Evolutionary conservation across 1,140 invertebrate genomes (phyloP), one percentile per base, ranked within the genome.

Genomic region (Onthophagus taurus): DNA sequence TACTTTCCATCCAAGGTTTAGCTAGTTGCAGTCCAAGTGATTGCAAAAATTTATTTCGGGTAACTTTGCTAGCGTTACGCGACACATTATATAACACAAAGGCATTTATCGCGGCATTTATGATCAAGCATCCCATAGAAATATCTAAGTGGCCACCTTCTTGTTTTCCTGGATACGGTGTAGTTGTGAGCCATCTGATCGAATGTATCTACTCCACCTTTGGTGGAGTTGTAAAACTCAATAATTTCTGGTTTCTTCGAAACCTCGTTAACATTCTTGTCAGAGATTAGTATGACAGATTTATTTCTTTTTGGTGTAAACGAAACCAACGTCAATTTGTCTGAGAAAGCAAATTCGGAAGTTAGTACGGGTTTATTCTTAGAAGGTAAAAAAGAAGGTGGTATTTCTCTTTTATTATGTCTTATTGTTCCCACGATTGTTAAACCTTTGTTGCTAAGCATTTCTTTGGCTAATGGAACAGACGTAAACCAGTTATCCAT

Each of bases 141-240:
- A 29, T 29, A 29, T 29, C 39, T 16, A 8, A 42, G 16, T 23
- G 39, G 26, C 26, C 26, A 42, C 20, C 39, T 31, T 33, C 30
- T 26, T 9, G 29, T 19, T 3, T 43, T 43, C 17, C 30, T 43
- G 7, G 41, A 21, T 7, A 31, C 41, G 11, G 41, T 30, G 17
- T 31, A 17, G 16, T 13, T 20, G 13, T 43, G 41, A 20, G 24
- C 31, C 8, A 43, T 26, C 19, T 33, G 41, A 23, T 43, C 39
- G 29, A 17, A 43, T 11, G 30, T 43, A 16, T 43, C 41, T 29
- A 29, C 66, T n/a, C 59, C 65, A 18, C 65, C 64, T 61, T 67
- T 70, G 20, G 65, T 66, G 18, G 47, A 33, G 44, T 72, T 68
- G 47, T 71, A 70, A 29, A 31, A n/a, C 31, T 31, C 31, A 11